phyloP scores from a whole-genome alignment of 2,113 vertebrate genomes.

The Platycercus adscitus region DNA sequence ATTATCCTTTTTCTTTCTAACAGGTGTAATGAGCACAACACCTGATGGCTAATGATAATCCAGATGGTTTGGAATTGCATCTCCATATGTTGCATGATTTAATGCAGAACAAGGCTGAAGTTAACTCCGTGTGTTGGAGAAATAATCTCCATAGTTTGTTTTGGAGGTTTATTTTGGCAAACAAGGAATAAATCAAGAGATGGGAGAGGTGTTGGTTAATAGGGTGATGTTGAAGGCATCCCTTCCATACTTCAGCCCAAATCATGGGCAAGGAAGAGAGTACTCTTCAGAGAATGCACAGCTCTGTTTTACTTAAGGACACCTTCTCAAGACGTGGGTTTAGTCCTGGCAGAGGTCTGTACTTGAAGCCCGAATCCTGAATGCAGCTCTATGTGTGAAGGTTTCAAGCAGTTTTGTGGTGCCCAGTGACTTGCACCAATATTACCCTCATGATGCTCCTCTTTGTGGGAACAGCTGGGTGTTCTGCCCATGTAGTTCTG shows the following conservation, averaged over 20 bases:
- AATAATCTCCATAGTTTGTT: not conserved
- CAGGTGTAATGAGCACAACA: constrained; percentile 57
- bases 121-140: not conserved
- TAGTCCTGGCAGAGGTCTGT: not conserved
- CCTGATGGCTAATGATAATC: constrained; percentile 61
- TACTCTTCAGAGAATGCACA: not conserved
- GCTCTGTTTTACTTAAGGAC: not conserved
- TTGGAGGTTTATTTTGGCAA: not conserved
- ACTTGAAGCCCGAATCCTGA: not conserved
- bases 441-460: rapidly evolving
- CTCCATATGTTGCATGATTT: constrained; percentile 42
- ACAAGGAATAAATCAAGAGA: not conserved
- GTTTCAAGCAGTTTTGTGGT: not conserved
- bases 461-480: not conserved
- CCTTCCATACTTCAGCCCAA: not conserved
- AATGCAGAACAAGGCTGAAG: not conserved
- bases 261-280: not conserved
- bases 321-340: not conserved
- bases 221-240: not conserved
- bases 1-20: constrained; percentile 34
- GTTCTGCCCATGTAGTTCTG: not conserved
- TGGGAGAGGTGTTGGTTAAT: rapidly evolving
- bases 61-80: constrained; percentile 53
- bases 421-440: not conserved
- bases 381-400: too few species aligned